Evolutionary conservation across 2,113 vertebrate genomes (phyloP).

Genomic region (Synodontis membranacea): DNA sequence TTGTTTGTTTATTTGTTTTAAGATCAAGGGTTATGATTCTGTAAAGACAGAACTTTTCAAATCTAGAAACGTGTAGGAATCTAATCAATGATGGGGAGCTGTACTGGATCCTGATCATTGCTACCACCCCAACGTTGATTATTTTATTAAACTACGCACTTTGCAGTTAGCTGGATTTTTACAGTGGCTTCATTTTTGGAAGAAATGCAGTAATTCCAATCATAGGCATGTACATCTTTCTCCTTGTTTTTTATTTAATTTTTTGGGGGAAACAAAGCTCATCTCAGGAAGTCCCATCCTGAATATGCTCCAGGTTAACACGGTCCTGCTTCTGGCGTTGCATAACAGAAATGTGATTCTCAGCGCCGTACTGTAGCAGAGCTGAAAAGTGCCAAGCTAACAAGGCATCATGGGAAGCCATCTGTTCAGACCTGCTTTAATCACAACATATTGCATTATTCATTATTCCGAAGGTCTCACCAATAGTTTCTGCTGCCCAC

Average conservation of each 20-base stretch:
- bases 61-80: too few species aligned
- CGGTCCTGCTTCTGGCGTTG: not conserved
- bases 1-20: too few species aligned
- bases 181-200: not conserved
- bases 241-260: not conserved
- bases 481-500: conserved; percentile 96
- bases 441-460: conserved; percentile 15
- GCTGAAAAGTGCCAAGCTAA: not conserved
- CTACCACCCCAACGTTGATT: not conserved
- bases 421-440: conserved; percentile 20
- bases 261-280: too few species aligned
- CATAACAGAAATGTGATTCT: not conserved
- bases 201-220: not conserved
- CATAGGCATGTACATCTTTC: not conserved
- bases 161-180: not conserved
- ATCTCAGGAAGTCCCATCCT: not conserved
- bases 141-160: not conserved
- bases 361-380: not conserved
- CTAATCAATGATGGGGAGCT: not conserved
- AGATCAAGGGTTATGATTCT: too few species aligned
- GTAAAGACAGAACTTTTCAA: too few species aligned
- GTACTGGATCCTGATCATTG: not conserved
- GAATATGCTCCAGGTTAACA: not conserved
- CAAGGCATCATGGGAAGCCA: conserved; percentile 23
- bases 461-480: conserved; percentile 66